These are phyloP conservation scores for Trypoxylus dichotomus DNA, from an alignment of 1,140 invertebrate genomes.

Conservation along the genomic window DNA sequence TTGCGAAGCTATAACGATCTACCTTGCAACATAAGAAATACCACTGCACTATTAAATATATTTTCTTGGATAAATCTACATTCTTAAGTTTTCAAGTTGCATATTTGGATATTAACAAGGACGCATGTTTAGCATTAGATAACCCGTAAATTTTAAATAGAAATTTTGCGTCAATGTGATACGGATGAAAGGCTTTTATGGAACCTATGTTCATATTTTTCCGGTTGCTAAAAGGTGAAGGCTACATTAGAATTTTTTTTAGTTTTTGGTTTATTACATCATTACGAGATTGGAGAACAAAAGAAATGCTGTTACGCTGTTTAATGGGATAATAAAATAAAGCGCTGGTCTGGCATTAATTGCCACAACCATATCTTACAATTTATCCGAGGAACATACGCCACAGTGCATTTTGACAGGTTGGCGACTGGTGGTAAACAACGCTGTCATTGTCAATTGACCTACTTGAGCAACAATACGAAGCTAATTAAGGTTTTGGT, in stretches of 20 bases:
- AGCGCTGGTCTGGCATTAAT: background rate
- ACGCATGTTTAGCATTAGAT: no score
- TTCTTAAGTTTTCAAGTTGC: no score
- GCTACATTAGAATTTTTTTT: background rate
- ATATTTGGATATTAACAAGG: no score
- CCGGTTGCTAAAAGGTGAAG: background rate
- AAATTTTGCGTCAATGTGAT: no score
- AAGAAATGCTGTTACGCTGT: background rate
- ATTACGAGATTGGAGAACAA: background rate
- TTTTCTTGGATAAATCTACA: no score
- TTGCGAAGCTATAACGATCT: no score
- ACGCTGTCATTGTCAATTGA: background rate
- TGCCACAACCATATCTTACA: background rate
- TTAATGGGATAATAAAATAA: background rate
- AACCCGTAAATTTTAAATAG: no score
- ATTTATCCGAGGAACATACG: background rate
- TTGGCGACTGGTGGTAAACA: background rate
- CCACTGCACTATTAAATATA: no score
- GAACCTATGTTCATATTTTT: background rate
- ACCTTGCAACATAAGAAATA: no score
- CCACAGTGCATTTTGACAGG: background rate
- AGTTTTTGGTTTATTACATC: background rate
- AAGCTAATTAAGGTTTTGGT: background rate
- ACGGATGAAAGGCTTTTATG: no score
- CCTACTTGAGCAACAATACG: background rate